Evolutionary conservation across 2,888 invertebrate genomes (phyloP), one percentile per base, ranked within the genome.

Genomic region (Euplagia quadripunctaria): DNA sequence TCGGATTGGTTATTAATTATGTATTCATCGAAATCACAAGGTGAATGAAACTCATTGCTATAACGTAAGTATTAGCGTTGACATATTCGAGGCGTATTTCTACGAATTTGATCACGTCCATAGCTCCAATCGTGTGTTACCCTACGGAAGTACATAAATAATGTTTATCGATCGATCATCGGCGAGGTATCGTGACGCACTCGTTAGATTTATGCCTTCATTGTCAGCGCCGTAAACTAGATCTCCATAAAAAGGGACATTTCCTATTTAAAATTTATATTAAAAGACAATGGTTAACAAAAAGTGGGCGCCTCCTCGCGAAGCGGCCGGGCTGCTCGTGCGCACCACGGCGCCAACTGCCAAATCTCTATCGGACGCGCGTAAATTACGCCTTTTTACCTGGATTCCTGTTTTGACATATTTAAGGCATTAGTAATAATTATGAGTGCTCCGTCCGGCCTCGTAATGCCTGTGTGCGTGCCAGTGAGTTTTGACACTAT

Each of bases 321-420:
- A 91, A 91, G 85, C 88, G 86, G 82, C 88, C 85, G 85, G 90
- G 84, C 88, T 84, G 85, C 84, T 84, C 85, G 85, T 80, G 89
- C 87, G 86, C 88, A 83, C 86, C 87, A 82, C 93, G 95, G 96
- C 96, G 96, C 95, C 95, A 94, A 94, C 95, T 95, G 96, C 96
- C 96, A 96, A 95, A 95, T 94, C 95, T 94, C 93, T 95, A 95
- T 96, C 96, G 93, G 90, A 88, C 94, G 93, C 94, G 94, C 95
- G 95, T 96, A 96, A 95, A 96, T 96, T 95, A 95, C 94, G 94
- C 94, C 94, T 95, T 95, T 95, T 95, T 96, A 96, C 96, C 96
- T 96, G 95, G 94, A 95, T 95, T 94, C 95, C 95, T 96, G 96
- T 96, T 96, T 96, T 96, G 96, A 96, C 96, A 96, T 95, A 96